Base-by-base conservation (phyloP, 2,113 vertebrate species). In the Hydrolagus affinis region DNA sequence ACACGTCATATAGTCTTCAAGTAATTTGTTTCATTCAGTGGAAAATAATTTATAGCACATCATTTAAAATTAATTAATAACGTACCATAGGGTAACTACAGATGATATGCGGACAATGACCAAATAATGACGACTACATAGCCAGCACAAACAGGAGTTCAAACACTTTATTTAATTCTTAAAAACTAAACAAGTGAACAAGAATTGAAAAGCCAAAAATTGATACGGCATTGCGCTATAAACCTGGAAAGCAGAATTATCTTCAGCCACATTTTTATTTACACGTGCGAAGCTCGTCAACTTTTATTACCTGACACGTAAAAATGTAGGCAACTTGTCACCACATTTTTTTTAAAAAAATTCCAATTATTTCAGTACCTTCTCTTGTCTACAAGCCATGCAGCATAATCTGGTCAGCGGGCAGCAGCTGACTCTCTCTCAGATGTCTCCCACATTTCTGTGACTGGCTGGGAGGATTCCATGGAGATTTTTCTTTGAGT, bases 21-120 rank as follows among this genome's bases (percentile, higher is more conserved):
- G 62, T 83, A 66, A 66, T 32, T 68, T 66, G 62, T 62, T 17
- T 83, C 62, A 3, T 8, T 6, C 60, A 66, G 66, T 32, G 11
- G 60, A 66, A 83, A 64, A 68, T 83, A 83, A 83, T 83, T 83
- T 14, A 83, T 83, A 83, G 66, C 64, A 68, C 28, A 15, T 32
- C 60, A 64, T 21, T 28, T 23, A 30, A n/a, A 83, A 83, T 32
- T 9, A 83, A 28, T 68, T 83, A 28, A 19, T 17, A 83, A 68
- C 78, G 30, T 15, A 19, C 25, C 62, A 83, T 6, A 64, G 25
- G 15, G 66, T 83, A 28, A 83, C 66, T 11, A 32, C 32, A 68
- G 15, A 64, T 68, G 59, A 80, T 83, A 64, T n/a, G 66, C 64
- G 66, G 10, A 66, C 78, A 66, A 66, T 83, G 23, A 83, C 30